Conservation (phyloP, 2,113 vertebrate genomes). For the Thymallus thymallus region DNA sequence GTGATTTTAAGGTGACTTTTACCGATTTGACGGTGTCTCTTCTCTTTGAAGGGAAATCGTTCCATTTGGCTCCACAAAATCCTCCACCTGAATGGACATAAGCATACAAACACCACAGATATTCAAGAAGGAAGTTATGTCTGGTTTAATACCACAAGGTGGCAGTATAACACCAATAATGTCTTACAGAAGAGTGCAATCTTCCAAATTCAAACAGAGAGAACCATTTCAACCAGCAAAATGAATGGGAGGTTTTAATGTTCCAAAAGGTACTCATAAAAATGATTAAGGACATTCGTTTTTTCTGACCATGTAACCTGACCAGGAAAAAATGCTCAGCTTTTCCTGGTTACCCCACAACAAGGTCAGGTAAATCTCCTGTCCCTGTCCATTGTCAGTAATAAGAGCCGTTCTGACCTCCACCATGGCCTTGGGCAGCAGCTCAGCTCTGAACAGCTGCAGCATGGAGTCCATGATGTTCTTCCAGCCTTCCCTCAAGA, state of each 20-base stretch:
- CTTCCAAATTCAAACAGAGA: too few species aligned
- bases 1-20: not conserved
- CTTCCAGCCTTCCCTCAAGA: conserved; percentile 97
- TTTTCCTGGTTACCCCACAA: too few species aligned
- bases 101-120: not conserved
- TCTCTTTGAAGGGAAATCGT: conserved; percentile 95
- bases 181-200: not conserved
- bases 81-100: conserved; percentile 82
- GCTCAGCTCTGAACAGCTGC: conserved; percentile 94
- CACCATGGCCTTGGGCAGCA: conserved; percentile 95
- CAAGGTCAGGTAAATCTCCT: too few species aligned
- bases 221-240: not conserved
- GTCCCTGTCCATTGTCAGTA: not conserved
- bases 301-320: too few species aligned
- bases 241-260: not conserved
- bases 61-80: conserved; percentile 96
- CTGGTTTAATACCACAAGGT: conserved; percentile 39
- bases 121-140: not conserved
- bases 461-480: conserved; percentile 99
- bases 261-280: too few species aligned
- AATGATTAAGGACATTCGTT: too few species aligned
- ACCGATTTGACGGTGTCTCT: conserved; percentile 94
- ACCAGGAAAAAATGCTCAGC: not conserved
- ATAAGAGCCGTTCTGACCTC: conserved; percentile 77
- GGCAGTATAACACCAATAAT: conserved; percentile 38